Base-by-base conservation (phyloP, 2,888 invertebrate genomes). In the Elmis aenea region DNA sequence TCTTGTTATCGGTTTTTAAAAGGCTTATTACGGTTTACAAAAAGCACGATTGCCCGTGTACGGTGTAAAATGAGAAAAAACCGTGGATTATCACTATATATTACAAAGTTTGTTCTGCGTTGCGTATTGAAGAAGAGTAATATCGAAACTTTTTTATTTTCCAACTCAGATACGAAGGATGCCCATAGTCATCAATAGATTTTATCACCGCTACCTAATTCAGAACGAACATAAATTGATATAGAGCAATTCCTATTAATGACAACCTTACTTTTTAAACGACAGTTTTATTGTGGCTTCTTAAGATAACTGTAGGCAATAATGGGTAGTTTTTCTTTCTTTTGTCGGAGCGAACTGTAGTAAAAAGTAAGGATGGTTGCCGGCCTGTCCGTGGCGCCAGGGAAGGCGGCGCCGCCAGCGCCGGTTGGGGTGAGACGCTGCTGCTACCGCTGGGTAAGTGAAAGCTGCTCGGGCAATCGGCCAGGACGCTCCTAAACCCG, bases 271-370 rank as follows among this genome's bases (percentile, higher is more conserved):
- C 63, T 61, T 63, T 63, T 63, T 61, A 64, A 66, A 66, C 64
- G 65, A 65, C 65, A 64, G 62, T 66, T 67, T 67, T 66, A 67
- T 66, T 62, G 66, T 61, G 62, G 61, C 64, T 64, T 62, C 66
- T 65, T 66, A 66, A 66, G 67, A 67, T 67, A 67, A 67, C 67
- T 63, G 66, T 67, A 66, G 66, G 66, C 66, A 66, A 66, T 66
- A 67, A 66, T 67, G 66, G 66, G 62, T 61, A 62, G 66, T 64
- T 66, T 65, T 63, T 64, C 65, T 62, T 64, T 59, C 64, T 58
- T 61, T 62, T 59, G 61, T 61, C 58, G 59, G 56, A 51, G 55
- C 51, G 50, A 58, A 58, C 54, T 53, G 61, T 56, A 58, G 62
- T 64, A 65, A 66, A 66, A 66, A 66, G 64, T 64, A 61, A 63